Base-by-base conservation (phyloP, 2,888 invertebrate genomes). In the Cantharis lateralis region DNA sequence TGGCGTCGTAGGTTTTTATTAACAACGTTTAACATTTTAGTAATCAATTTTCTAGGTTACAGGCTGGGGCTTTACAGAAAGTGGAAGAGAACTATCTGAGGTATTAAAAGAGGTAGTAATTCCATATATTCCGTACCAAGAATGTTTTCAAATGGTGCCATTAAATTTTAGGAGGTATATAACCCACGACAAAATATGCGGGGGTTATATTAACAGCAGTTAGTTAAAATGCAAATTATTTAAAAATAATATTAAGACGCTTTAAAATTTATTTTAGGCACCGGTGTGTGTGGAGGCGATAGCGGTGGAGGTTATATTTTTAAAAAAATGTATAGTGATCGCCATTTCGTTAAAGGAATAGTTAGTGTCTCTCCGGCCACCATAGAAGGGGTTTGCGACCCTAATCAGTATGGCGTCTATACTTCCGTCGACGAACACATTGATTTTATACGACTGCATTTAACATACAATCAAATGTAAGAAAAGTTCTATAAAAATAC, bases 1-100 rank as follows among this genome's bases (percentile, higher is more conserved):
- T 20, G 84, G 84, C 61, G 78, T 81, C 69, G 84, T 84, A 76
- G 82, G 83, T 78, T 20, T 24, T 3, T n/a, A 13, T 13, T 32
- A 32, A 4, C 10, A 26, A 0, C 13, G 3, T 32, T 13, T 13
- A 1, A 13, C 11, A 32, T 13, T 13, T 13, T 32, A 0, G 11
- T 11, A 32, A 32, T 1, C 11, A 32, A 2, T 28, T 32, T 10
- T 32, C 32, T 64, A 64, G 64, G 64, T 18, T 15, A 64, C 64
- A 64, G 64, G 64, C 10, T 64, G 64, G 64, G 64, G 64, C 13
- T 64, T 13, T 64, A 64, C 64, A 13, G 7, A 20, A 64, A 15
- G 20, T 18, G 64, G 64, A 13, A 10, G 11, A 15, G 18, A 18
- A n/a, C 10, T 64, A 18, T 15, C 64, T 15, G 18, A 18, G 1